These are phyloP conservation scores for Dendronephthya gigantea DNA, from an alignment of 64 coral and sea anemone species.

Conservation along the genomic window DNA sequence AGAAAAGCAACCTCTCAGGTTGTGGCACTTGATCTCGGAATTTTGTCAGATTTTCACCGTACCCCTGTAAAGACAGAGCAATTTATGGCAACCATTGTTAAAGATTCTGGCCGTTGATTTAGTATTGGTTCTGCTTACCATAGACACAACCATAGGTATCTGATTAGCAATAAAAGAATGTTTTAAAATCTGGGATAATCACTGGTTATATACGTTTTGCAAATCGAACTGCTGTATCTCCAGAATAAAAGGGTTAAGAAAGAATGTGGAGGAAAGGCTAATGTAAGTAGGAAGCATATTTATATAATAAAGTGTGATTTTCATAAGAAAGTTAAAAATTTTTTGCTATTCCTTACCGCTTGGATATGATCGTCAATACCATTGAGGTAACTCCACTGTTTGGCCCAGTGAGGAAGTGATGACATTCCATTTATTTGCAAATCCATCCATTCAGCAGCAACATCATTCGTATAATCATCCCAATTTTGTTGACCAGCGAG, in stretches of 20 bases:
- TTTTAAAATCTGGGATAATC: too few species aligned
- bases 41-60: not conserved
- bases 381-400: constrained; percentile 19
- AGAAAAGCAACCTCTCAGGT: not conserved
- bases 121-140: too few species aligned
- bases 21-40: not conserved
- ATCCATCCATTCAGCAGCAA: constrained; percentile 12
- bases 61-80: not conserved
- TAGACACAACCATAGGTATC: too few species aligned
- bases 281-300: too few species aligned
- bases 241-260: too few species aligned
- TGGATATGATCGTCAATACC: not conserved
- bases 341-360: not conserved
- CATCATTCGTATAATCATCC: not conserved
- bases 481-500: constrained; percentile 16
- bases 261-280: too few species aligned
- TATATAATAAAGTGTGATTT: too few species aligned
- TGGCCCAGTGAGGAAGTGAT: constrained; percentile 26
- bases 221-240: too few species aligned
- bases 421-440: not conserved
- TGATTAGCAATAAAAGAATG: too few species aligned
- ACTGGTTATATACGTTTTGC: too few species aligned
- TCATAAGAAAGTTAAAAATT: not conserved
- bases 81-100: too few species aligned
- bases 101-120: too few species aligned